These are phyloP conservation scores for Mastacembelus armatus DNA, from an alignment of 2,797 vertebrate genomes.

Conservation along the genomic window DNA sequence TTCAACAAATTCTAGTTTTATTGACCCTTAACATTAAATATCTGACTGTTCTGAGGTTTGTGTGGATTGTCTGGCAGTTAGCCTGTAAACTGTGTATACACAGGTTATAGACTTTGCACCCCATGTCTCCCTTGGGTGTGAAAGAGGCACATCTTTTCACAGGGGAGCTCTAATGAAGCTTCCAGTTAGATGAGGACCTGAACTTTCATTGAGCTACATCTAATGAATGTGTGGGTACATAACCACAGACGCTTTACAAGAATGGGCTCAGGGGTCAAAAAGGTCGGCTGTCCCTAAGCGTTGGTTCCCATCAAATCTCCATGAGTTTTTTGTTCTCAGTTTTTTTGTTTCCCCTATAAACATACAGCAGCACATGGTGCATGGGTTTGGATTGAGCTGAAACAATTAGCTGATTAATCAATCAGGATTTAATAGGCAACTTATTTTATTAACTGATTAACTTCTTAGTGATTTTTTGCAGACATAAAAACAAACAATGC, in stretches of 20 bases:
- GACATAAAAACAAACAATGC: too few species aligned
- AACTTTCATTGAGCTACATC: slow-evolving; percentile 36
- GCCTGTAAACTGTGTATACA: neutral
- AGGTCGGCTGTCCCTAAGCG: too few species aligned
- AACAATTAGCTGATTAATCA: too few species aligned
- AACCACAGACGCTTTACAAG: slow-evolving; percentile 32
- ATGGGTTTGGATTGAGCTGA: too few species aligned
- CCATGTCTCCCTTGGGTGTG: slow-evolving; percentile 68
- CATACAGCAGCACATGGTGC: too few species aligned
- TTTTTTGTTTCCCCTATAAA: too few species aligned
- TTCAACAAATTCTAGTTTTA: too few species aligned
- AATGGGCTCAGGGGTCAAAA: slow-evolving; percentile 10
- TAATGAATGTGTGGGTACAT: slow-evolving; percentile 2
- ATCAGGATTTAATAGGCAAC: too few species aligned
- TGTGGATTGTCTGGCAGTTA: neutral
- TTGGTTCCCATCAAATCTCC: too few species aligned
- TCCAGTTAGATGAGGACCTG: slow-evolving; percentile 41
- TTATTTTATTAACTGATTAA: too few species aligned
- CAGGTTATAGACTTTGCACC: slow-evolving; percentile 4
- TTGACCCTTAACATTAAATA: neutral
- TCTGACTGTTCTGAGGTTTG: neutral
- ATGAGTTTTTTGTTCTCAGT: too few species aligned
- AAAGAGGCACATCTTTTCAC: slow-evolving; percentile 72
- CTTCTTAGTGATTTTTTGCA: too few species aligned
- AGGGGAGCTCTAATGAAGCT: slow-evolving; percentile 75